phyloP scores from a whole-genome alignment of 1,140 invertebrate species.

The Atopsyche davidsoni region DNA sequence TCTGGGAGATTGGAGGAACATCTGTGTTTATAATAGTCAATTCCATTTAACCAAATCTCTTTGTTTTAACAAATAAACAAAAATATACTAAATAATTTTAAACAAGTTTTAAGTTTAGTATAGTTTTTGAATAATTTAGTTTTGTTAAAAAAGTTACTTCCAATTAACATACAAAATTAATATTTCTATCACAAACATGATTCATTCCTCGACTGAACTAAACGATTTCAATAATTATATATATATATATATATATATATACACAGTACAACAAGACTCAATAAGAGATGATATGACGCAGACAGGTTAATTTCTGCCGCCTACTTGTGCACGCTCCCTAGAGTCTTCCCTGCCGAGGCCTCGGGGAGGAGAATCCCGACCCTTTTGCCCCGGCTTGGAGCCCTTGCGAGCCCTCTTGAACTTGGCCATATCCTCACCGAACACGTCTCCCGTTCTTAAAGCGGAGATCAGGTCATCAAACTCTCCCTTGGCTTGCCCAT shows the following conservation, averaged over 20 bases:
- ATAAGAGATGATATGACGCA: no score
- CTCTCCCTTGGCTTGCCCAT: conserved; percentile 69
- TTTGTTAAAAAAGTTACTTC: neutral
- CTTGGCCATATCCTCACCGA: conserved; percentile 93
- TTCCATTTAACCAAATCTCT: neutral
- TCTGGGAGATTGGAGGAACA: no score
- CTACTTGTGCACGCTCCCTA: conserved; percentile 55
- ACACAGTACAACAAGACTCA: no score
- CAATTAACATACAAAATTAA: no score
- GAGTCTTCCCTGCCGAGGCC: conserved; percentile 62
- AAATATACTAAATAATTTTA: no score
- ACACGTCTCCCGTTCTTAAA: conserved; percentile 91
- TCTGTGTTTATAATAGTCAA: no score
- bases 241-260: no score
- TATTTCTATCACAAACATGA: no score
- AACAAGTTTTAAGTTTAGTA: no score
- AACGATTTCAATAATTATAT: no score
- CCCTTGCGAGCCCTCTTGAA: conserved; percentile 74
- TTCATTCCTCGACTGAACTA: neutral
- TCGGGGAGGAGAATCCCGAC: conserved; percentile 53
- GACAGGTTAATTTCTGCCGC: conserved; percentile 32
- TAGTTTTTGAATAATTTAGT: no score
- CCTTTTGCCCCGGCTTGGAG: conserved; percentile 50
- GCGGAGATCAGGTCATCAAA: conserved; percentile 98
- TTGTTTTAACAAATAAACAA: no score